Conservation (phyloP, 2,888 invertebrate genomes). For the Cantharis lateralis region DNA sequence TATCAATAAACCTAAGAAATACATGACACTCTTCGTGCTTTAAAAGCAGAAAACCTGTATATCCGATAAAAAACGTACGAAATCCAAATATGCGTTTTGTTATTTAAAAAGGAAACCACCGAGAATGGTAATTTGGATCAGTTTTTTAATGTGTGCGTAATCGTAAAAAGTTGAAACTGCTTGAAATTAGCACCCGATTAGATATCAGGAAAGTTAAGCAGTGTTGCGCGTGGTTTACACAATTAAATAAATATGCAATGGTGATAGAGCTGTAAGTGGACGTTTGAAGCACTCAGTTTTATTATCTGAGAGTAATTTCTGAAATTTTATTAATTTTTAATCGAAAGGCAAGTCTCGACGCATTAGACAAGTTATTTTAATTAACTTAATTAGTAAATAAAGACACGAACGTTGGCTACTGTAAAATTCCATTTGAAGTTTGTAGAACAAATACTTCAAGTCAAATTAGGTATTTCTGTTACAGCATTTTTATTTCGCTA, state of each 20-base stretch:
- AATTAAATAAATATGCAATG: not conserved
- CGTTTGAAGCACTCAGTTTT: not conserved
- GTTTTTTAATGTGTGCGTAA: too few relatives aligned
- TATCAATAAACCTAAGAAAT: not conserved
- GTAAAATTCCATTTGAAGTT: not conserved
- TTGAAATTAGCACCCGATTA: not conserved
- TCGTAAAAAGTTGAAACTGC: not conserved
- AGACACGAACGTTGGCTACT: not conserved
- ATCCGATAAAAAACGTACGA: not conserved
- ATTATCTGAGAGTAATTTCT: not conserved
- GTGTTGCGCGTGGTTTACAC: not conserved
- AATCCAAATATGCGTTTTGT: not conserved
- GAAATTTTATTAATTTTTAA: not conserved
- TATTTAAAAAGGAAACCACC: not conserved
- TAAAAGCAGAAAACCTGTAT: not conserved
- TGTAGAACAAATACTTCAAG: not conserved
- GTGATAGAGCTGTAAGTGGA: not conserved
- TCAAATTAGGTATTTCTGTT: not conserved
- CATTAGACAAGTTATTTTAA: not conserved
- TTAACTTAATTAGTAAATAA: not conserved
- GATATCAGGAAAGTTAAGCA: not conserved
- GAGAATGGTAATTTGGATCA: not conserved
- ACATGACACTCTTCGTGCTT: conserved; percentile 1
- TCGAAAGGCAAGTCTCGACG: not conserved
- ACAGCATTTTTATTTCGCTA: not conserved